Evolutionary conservation across 2,888 invertebrate genomes (phyloP).

Genomic region (Sarcophaga subvicina): DNA sequence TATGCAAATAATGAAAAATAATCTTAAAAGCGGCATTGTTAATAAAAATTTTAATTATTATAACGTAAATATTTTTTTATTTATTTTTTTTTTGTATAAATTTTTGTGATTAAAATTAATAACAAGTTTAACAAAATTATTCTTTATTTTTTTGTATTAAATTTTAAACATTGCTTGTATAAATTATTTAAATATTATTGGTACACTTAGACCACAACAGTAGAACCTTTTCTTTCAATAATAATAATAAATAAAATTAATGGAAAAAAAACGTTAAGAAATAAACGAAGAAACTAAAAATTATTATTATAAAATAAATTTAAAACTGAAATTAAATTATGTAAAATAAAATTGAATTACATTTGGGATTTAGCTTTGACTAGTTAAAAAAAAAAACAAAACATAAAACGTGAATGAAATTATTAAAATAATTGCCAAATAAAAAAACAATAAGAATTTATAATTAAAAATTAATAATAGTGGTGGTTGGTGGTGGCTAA

Average conservation of each 20-base stretch:
- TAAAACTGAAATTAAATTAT: conserved; percentile 31
- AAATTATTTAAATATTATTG: conserved; percentile 38
- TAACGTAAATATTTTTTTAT: conserved; percentile 16
- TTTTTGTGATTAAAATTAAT: conserved; percentile 53
- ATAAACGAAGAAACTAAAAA: neutral
- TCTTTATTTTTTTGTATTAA: conserved; percentile 18
- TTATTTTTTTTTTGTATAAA: conserved; percentile 38
- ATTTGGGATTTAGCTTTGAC: conserved; percentile 70
- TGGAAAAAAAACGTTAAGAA: conserved; percentile 20
- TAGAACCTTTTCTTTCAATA: conserved; percentile 49
- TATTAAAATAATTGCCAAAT: conserved; percentile 47
- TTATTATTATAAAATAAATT: conserved; percentile 9
- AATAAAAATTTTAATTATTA: conserved; percentile 36
- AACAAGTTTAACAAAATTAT: conserved; percentile 63
- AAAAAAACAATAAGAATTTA: conserved; percentile 36
- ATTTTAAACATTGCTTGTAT: conserved; percentile 29
- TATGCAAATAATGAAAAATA: conserved; percentile 51
- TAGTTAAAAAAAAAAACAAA: conserved; percentile 65
- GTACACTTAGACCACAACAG: conserved; percentile 66
- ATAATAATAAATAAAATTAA: conserved; percentile 53
- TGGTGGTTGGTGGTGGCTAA: conserved; percentile 31
- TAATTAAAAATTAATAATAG: conserved; percentile 39
- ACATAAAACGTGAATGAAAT: conserved; percentile 49
- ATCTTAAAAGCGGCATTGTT: conserved; percentile 44
- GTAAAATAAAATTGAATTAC: conserved; percentile 50